A percentile compares a stretch with the other conserved stretches of the same genome.
These are phyloP conservation scores for Diuraphis noxia DNA, from an alignment of 1,140 invertebrate species.

Conservation along the genomic window DNA sequence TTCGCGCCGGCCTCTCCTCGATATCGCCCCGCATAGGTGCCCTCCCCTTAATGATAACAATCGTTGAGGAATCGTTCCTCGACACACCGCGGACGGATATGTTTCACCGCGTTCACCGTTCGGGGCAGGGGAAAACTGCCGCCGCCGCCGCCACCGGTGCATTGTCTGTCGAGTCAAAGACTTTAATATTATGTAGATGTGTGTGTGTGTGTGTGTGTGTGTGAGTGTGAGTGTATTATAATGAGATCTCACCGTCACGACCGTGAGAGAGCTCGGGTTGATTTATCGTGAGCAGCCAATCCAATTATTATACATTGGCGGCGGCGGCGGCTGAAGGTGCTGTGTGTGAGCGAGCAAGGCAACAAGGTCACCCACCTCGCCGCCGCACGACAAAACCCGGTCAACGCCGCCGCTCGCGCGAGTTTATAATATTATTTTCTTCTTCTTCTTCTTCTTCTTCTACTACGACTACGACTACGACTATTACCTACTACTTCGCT, in stretches of 20 bases:
- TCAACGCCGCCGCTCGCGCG: constrained; percentile 28
- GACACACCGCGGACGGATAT: not conserved
- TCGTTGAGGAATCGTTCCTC: not conserved
- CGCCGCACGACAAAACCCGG: constrained; percentile 48
- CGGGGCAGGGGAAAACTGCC: not conserved
- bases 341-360: constrained; percentile 1
- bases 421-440: not conserved
- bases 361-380: constrained; percentile 52
- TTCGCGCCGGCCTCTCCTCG: too few relatives aligned
- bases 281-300: constrained; percentile 52
- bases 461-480: too few relatives aligned
- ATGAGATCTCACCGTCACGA: constrained; percentile 50
- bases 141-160: not conserved
- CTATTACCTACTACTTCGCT: too few relatives aligned
- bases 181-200: not conserved
- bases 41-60: too few relatives aligned
- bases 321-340: constrained; percentile 1
- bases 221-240: not conserved
- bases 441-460: not conserved
- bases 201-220: not conserved
- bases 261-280: constrained; percentile 38
- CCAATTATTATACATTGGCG: constrained; percentile 43
- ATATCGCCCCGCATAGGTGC: not conserved
- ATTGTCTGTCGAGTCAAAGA: constrained; percentile 23
- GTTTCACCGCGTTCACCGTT: not conserved